Evolutionary conservation across 2,113 vertebrate species (phyloP).

Genomic region (Leptocoma aspasia): DNA sequence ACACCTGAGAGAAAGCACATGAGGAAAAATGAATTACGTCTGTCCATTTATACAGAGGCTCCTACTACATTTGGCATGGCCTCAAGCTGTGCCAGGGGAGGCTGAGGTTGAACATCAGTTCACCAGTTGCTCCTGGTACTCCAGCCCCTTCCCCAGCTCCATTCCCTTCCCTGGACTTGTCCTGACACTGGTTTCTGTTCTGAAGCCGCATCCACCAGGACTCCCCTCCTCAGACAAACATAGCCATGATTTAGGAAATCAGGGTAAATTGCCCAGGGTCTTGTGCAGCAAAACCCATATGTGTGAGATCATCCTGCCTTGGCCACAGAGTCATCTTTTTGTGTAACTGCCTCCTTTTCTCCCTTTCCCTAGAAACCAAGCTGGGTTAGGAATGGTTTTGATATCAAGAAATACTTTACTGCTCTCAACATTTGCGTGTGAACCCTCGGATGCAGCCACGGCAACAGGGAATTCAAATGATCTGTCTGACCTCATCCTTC

Average conservation of each 20-base stretch:
- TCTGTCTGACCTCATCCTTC: not conserved
- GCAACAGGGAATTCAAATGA: not conserved
- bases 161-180: not conserved
- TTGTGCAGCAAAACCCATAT: accelerated
- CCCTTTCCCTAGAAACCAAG: not conserved
- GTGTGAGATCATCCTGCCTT: not conserved
- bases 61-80: not conserved
- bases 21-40: not conserved
- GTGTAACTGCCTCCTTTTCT: not conserved
- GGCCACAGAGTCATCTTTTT: not conserved
- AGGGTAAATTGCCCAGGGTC: not conserved
- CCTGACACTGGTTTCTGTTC: not conserved
- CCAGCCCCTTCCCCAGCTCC: not conserved
- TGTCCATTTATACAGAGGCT: not conserved
- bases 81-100: not conserved
- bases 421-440: not conserved
- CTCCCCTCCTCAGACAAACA: not conserved
- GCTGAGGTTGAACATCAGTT: not conserved
- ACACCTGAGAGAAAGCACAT: not conserved
- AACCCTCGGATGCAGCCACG: accelerated
- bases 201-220: not conserved
- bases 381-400: not conserved
- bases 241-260: not conserved
- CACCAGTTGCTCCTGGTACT: not conserved
- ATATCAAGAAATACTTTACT: not conserved